Evolutionary conservation across 2,888 invertebrate species (phyloP), one percentile per base, ranked within the genome.

Genomic region (Bembecia ichneumoniformis): DNA sequence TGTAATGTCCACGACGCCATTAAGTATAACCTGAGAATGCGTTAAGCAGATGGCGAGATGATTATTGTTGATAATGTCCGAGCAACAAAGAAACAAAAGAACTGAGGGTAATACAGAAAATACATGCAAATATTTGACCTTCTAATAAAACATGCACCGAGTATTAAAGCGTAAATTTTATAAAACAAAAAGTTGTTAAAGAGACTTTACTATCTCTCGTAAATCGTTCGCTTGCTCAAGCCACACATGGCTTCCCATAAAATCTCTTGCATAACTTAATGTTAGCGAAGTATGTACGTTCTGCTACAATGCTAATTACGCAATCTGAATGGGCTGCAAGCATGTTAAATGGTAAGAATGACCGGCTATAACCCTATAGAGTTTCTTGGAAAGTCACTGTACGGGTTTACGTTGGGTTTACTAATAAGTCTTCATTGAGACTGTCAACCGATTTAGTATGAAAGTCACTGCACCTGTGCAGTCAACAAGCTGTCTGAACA

Each of bases 341-440:
- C n/a, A 40, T 13, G 40, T 40, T 40, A 40, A 11, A 40, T 40
- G 13, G 40, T 40, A 40, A 40, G 40, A 40, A 40, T 40, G 40
- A 40, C 40, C 40, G 13, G 40, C 40, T 40, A 14, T 40, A 40
- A 40, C 40, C 40, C 40, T 40, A 14, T 14, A 48, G 50, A 47
- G 45, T 44, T 53, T 49, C 51, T 46, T 46, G 49, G 53, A 51
- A 44, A 53, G 49, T 47, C 36, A 28, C 43, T 10, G 44, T 49
- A 48, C 47, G 17, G 47, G 47, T 51, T 40, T 40, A 40, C 51
- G 40, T 36, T 44, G 17, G 49, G 53, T 53, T 53, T 51, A 53
- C 53, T 53, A 53, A 53, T 53, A 53, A 49, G 49, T 47, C 46
- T 43, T 48, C 40, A 48, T 36, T 48, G 35, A 13, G 43, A 15